Evolutionary conservation across 1,140 invertebrate species (phyloP).

Genomic region (Drosophila orosa): DNA sequence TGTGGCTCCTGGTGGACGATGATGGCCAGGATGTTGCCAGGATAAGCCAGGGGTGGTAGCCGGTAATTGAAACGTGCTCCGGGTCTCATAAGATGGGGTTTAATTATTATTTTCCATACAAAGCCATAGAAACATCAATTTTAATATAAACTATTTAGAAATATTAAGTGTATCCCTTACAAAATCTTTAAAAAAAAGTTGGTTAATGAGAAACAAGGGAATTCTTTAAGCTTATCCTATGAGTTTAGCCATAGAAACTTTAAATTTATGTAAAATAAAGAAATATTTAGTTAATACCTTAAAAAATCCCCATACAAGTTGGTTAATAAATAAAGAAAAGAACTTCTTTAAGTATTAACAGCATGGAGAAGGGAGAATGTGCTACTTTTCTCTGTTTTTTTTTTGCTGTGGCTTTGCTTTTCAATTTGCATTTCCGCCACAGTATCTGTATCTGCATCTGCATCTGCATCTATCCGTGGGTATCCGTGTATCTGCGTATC

Average conservation of each 20-base stretch:
- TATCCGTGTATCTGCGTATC: background rate
- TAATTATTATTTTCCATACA: background rate
- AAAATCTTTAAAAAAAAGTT: too few relatives aligned
- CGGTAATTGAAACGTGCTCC: conserved; percentile 19
- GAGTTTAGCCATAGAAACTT: background rate
- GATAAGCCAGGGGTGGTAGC: background rate
- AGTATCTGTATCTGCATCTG: background rate
- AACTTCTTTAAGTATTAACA: background rate
- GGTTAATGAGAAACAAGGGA: too few relatives aligned
- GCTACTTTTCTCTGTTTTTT: background rate
- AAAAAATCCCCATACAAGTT: background rate
- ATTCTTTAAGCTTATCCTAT: too few relatives aligned
- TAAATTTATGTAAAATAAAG: too few relatives aligned
- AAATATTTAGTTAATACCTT: background rate
- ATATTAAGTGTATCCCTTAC: too few relatives aligned
- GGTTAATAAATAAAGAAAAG: too few relatives aligned
- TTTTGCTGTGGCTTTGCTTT: conserved; percentile 1
- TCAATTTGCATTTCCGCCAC: conserved; percentile 2
- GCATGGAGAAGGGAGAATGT: background rate
- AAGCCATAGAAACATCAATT: background rate
- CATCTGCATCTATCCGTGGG: conserved; percentile 23
- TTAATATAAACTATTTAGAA: too few relatives aligned
- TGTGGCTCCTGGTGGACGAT: conserved; percentile 20
- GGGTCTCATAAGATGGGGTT: background rate
- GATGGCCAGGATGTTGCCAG: conserved; percentile 1